phyloP scores from a whole-genome alignment of 2,797 vertebrate species.

The Miichthys miiuy region DNA sequence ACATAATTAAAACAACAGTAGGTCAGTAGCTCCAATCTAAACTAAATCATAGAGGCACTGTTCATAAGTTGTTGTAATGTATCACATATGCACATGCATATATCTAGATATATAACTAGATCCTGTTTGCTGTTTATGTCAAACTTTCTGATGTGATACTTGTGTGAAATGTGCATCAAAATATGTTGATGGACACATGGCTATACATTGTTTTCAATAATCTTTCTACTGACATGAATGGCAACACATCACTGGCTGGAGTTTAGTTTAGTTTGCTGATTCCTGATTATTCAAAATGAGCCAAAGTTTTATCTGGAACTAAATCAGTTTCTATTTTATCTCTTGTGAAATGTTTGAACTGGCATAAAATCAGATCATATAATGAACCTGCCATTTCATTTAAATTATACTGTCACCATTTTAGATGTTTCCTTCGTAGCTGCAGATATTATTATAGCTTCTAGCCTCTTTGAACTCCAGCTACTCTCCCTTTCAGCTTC shows the following conservation, averaged over 20 bases:
- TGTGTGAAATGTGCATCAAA: not conserved
- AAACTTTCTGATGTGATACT: not conserved
- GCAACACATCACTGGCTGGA: not conserved
- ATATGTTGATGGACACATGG: no score
- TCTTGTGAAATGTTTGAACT: not conserved
- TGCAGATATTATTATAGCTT: not conserved
- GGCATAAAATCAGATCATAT: not conserved
- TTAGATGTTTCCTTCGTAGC: not conserved
- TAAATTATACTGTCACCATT: not conserved
- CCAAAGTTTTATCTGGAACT: no score
- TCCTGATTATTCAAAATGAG: no score
- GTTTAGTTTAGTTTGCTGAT: not conserved
- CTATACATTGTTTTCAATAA: not conserved
- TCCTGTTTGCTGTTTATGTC: no score
- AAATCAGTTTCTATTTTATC: not conserved
- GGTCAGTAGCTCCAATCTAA: slow-evolving; percentile 6
- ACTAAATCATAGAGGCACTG: not conserved
- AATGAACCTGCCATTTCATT: not conserved
- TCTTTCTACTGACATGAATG: no score
- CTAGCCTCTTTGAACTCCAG: not conserved
- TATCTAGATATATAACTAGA: no score
- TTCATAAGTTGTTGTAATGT: no score
- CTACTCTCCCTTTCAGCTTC: not conserved
- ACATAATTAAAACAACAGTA: not conserved
- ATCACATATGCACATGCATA: no score